Evolutionary conservation across 2,113 vertebrate species (phyloP).

Genomic region (Pelmatolapia mariae): DNA sequence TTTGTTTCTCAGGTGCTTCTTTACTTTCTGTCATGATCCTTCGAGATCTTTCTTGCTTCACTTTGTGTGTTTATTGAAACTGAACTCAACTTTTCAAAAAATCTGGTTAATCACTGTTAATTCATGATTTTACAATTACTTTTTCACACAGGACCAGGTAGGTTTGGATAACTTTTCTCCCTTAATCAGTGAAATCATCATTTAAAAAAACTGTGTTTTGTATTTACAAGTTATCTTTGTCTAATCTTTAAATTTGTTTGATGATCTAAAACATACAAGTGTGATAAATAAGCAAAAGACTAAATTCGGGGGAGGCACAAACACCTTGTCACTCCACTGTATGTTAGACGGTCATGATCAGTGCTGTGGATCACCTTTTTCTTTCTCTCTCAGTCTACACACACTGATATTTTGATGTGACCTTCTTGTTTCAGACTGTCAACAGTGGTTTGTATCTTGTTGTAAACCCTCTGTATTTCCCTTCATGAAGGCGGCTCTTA

Average conservation of each 20-base stretch:
- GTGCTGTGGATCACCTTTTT: neutral
- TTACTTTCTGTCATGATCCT: accelerated
- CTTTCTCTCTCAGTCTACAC: neutral
- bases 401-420: neutral
- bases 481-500: neutral
- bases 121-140: neutral
- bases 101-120: neutral
- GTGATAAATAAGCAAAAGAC: neutral
- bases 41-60: neutral
- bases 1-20: neutral
- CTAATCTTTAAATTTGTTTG: neutral
- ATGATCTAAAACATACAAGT: neutral
- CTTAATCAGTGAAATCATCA: neutral
- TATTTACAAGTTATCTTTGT: neutral
- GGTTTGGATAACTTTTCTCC: neutral
- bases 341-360: neutral
- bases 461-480: neutral
- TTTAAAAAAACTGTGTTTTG: neutral
- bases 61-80: neutral
- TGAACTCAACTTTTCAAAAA: neutral
- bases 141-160: neutral
- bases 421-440: neutral
- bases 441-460: neutral
- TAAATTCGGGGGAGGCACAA: neutral
- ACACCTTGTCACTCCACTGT: neutral